phyloP scores from a whole-genome alignment of 2,888 invertebrate species.

The Bimastos eiseni region DNA sequence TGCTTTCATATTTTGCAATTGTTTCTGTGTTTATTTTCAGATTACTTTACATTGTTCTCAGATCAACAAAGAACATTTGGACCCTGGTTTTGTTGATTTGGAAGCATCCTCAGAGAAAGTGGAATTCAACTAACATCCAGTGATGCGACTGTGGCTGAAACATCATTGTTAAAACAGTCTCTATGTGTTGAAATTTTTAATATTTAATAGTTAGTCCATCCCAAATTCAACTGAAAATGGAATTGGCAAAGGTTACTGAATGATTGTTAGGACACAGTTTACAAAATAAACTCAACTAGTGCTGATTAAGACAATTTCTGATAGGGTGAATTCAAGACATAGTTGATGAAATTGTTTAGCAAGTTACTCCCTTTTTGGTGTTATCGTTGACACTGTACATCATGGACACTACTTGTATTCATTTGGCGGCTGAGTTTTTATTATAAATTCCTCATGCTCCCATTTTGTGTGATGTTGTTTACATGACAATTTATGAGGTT shows the following conservation, averaged over 20 bases:
- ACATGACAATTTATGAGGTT: too few species aligned
- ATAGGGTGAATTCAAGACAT: neutral
- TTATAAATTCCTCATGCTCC: too few species aligned
- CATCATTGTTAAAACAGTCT: neutral
- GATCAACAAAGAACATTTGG: neutral
- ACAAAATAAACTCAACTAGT: neutral
- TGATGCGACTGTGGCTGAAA: neutral
- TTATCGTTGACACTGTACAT: too few species aligned
- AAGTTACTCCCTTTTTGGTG: neutral
- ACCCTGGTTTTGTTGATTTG: neutral
- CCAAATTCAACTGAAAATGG: neutral
- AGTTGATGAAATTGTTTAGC: neutral
- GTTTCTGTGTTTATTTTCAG: neutral
- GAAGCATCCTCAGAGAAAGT: neutral
- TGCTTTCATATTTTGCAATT: neutral
- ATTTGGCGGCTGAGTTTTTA: too few species aligned
- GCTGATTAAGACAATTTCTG: neutral
- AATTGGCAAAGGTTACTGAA: neutral
- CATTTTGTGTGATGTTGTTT: too few species aligned
- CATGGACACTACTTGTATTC: too few species aligned
- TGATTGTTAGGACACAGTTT: neutral
- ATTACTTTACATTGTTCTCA: neutral
- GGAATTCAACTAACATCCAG: neutral
- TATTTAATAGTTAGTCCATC: neutral
- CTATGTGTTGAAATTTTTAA: neutral